Evolutionary conservation across 2,797 vertebrate species (phyloP).

Genomic region (Taeniopygia guttata): DNA sequence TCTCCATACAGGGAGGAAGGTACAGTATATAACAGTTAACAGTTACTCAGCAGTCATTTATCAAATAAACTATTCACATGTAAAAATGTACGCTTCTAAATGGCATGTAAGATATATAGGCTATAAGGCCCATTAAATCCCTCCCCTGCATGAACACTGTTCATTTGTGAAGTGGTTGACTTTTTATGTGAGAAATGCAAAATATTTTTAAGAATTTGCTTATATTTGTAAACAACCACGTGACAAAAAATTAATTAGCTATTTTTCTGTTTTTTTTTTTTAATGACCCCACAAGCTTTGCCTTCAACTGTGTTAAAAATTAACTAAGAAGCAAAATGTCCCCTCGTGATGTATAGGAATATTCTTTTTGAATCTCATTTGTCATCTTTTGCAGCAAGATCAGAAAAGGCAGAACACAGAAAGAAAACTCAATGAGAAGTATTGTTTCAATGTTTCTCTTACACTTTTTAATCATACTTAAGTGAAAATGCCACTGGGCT

Average conservation of each 20-base stretch:
- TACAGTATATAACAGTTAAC: not conserved
- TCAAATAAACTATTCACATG: not conserved
- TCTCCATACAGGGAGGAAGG: not conserved
- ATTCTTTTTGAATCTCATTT: not conserved
- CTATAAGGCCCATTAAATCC: not conserved
- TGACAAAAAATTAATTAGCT: not conserved
- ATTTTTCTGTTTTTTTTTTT: not conserved
- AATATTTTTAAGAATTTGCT: not conserved
- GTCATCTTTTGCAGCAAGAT: not conserved
- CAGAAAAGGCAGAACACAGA: not conserved
- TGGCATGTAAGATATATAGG: not conserved
- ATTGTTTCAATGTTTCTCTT: not conserved
- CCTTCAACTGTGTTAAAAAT: not conserved
- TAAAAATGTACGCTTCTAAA: not conserved
- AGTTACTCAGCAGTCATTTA: not conserved
- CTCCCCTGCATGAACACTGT: accelerated
- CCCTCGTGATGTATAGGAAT: not conserved
- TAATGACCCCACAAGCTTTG: not conserved
- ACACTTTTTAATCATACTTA: not conserved
- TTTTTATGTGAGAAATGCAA: not conserved
- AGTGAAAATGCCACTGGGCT: not conserved
- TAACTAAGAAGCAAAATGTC: not conserved
- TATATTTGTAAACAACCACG: not conserved
- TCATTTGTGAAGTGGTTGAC: not conserved
- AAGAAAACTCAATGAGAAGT: not conserved